phyloP scores from a whole-genome alignment of 2,888 invertebrate genomes.

The Ceramica pisi region DNA sequence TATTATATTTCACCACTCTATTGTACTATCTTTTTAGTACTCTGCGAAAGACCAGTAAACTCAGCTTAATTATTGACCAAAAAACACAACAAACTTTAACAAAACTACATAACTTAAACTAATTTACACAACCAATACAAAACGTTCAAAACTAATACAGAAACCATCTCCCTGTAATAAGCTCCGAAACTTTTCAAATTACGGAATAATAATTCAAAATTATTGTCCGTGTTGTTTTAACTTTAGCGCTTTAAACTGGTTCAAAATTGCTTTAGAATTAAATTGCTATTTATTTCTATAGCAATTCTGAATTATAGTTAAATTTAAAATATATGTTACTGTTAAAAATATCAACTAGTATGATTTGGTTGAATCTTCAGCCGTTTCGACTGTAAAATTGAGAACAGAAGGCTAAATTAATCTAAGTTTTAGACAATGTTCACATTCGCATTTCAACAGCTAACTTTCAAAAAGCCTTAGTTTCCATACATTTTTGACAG shows the following conservation, averaged over 20 bases:
- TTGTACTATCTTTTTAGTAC: background rate
- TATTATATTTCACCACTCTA: too few species aligned
- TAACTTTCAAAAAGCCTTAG: too few species aligned
- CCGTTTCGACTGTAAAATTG: background rate
- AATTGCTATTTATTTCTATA: too few species aligned
- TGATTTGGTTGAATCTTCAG: background rate
- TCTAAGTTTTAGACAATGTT: too few species aligned
- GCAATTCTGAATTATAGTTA: too few species aligned
- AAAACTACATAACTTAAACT: slow-evolving; percentile 45
- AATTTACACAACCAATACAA: slow-evolving; percentile 46
- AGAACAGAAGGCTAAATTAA: too few species aligned
- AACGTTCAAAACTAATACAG: slow-evolving; percentile 42
- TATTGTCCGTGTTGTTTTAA: slow-evolving; percentile 63
- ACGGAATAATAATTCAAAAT: slow-evolving; percentile 70
- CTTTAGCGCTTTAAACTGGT: slow-evolving; percentile 59
- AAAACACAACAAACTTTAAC: slow-evolving; percentile 17
- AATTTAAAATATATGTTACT: too few species aligned
- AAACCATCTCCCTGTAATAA: slow-evolving; percentile 51
- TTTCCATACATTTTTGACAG: too few species aligned
- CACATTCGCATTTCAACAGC: too few species aligned
- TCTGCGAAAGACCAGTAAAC: background rate
- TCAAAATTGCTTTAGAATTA: slow-evolving; percentile 58
- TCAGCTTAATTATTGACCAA: slow-evolving; percentile 10
- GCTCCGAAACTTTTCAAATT: slow-evolving; percentile 69
- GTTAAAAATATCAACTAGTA: slow-evolving; percentile 13